Conservation (phyloP, 1,140 invertebrate genomes). For the Dryas iulia region DNA sequence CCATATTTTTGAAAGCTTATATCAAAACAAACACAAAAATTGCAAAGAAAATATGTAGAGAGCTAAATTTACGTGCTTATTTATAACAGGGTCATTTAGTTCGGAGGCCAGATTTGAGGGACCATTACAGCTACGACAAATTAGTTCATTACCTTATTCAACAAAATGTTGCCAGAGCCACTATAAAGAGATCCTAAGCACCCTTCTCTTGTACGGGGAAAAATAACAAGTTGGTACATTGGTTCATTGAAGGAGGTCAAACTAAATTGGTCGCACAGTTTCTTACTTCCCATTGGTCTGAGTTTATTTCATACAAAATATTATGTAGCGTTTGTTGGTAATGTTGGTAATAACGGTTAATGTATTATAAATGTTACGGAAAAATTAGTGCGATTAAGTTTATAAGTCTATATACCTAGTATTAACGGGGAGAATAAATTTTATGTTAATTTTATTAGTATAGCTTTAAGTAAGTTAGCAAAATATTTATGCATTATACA, state of each 20-base stretch:
- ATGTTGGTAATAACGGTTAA: slow-evolving; percentile 26
- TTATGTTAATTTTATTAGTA: too few species aligned
- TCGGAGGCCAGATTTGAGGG: slow-evolving; percentile 41
- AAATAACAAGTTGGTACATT: slow-evolving; percentile 23
- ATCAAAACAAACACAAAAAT: not conserved
- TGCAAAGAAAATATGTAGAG: not conserved
- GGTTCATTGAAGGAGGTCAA: slow-evolving; percentile 35
- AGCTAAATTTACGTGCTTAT: slow-evolving; percentile 15
- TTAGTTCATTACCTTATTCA: slow-evolving; percentile 54
- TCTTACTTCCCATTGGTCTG: slow-evolving; percentile 33
- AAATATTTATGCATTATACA: too few species aligned
- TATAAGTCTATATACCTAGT: not conserved
- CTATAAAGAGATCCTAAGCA: slow-evolving; percentile 31
- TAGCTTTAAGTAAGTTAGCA: too few species aligned
- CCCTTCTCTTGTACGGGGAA: slow-evolving; percentile 12
- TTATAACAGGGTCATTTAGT: slow-evolving; percentile 39
- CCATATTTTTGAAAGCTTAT: too few species aligned
- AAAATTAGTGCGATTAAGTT: slow-evolving; percentile 11
- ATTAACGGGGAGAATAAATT: not conserved
- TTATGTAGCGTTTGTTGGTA: slow-evolving; percentile 34
- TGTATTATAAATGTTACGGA: slow-evolving; percentile 36
- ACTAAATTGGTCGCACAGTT: slow-evolving; percentile 30
- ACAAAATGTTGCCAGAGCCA: slow-evolving; percentile 41
- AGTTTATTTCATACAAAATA: slow-evolving; percentile 41
- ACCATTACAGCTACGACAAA: slow-evolving; percentile 48